Percentiles rank a stretch among this genome's conserved stretches.
These are phyloP conservation scores for Chelon auratus DNA, from an alignment of 2,797 vertebrate genomes.

Conservation along the genomic window DNA sequence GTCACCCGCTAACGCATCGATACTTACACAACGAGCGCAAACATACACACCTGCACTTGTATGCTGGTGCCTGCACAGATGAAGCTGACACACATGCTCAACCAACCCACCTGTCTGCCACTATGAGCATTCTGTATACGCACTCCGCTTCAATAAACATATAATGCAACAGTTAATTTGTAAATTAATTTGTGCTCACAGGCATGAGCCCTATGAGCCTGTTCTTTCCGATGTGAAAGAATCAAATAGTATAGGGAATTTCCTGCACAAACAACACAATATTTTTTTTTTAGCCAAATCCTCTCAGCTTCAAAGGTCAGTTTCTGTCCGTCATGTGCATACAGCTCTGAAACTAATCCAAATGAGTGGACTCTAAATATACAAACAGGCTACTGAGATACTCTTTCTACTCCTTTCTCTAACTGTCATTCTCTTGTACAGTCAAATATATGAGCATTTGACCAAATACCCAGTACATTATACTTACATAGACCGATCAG, in stretches of 20 bases:
- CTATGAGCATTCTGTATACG: not conserved
- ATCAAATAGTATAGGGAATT: constrained; percentile 71
- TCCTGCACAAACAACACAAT: constrained; percentile 84
- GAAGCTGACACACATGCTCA: constrained; percentile 18
- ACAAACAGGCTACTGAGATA: constrained; percentile 84
- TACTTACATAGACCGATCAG: too few species aligned
- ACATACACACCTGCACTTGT: constrained; percentile 27
- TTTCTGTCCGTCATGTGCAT: constrained; percentile 32
- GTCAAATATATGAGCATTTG: constrained; percentile 68
- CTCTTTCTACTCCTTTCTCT: constrained; percentile 18
- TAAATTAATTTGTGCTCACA: constrained; percentile 35
- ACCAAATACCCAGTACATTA: constrained; percentile 67
- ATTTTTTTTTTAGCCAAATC: constrained; percentile 86
- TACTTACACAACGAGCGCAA: constrained; percentile 2
- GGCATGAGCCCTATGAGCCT: constrained; percentile 23
- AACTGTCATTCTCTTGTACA: constrained; percentile 2
- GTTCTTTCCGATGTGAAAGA: constrained; percentile 47
- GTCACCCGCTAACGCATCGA: not conserved
- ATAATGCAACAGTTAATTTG: constrained; percentile 24
- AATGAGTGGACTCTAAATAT: constrained; percentile 88
- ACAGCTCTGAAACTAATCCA: constrained; percentile 17
- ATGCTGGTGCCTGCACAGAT: not conserved
- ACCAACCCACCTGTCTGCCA: not conserved
- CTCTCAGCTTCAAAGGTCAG: constrained; percentile 82
- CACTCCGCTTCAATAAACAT: constrained; percentile 29